phyloP scores from a whole-genome alignment of 2,888 invertebrate genomes.

The Ophioninae sp. region DNA sequence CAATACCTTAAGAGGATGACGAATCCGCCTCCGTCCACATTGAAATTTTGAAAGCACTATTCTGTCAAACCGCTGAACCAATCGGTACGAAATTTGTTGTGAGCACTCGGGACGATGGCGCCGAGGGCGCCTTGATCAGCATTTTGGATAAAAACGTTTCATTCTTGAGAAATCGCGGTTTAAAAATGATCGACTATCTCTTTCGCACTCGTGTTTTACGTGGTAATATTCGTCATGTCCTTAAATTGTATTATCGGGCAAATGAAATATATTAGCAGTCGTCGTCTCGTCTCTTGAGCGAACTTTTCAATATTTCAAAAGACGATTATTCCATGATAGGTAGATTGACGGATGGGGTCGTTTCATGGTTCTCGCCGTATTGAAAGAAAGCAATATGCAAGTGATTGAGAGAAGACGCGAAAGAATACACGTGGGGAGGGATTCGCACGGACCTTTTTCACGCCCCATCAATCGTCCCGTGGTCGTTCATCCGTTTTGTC shows the following conservation, averaged over 20 bases:
- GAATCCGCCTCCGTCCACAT: no score
- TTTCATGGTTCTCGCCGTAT: conserved; percentile 41
- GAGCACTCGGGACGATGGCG: no score
- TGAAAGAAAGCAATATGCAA: conserved; percentile 28
- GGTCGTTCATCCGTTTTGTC: conserved; percentile 60
- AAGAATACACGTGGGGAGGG: background rate
- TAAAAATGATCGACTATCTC: no score
- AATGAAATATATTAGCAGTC: conserved; percentile 9
- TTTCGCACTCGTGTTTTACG: no score
- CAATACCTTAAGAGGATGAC: no score
- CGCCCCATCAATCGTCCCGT: conserved; percentile 59
- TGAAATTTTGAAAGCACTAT: no score
- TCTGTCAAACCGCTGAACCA: no score
- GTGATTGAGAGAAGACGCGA: conserved; percentile 26
- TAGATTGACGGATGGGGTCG: conserved; percentile 48
- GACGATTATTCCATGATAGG: conserved; percentile 29
- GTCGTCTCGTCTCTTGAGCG: conserved; percentile 17
- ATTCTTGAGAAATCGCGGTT: no score
- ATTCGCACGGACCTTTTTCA: conserved; percentile 34
- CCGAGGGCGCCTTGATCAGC: no score
- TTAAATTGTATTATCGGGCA: background rate
- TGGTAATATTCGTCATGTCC: no score
- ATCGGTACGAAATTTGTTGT: no score
- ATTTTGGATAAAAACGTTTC: no score
- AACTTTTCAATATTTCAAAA: conserved; percentile 15